Evolutionary conservation across 2,888 invertebrate genomes (phyloP), one percentile per base, ranked within the genome.

Genomic region (Andrena fulva): DNA sequence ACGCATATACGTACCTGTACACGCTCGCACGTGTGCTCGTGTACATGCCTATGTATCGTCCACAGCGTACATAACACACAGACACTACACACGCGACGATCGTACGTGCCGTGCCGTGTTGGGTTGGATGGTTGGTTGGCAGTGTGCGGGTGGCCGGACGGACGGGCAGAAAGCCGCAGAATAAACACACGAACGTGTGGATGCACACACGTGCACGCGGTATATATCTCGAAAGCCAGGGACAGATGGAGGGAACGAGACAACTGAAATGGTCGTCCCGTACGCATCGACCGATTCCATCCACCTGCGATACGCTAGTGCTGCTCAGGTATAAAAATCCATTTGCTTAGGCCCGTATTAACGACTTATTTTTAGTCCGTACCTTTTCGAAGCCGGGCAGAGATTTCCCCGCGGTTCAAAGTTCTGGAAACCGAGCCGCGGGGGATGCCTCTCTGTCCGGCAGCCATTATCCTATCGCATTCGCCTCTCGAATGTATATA

Each of bases 111-210:
- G 80, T 78, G 85, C 78, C 77, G 54, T 77, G 75, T 74, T 66
- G 42, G 42, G 42, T 42, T 42, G 42, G 42, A 42, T 42, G 74
- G 76, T 76, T 67, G 78, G 82, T 80, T 87, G 80, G 72, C 77
- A 80, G 85, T 85, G 87, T 83, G 87, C 85, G 87, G 87, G 87
- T 87, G 87, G 84, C 78, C 84, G 85, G 69, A 68, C 85, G 74
- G 67, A 80, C 64, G 66, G 74, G 69, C 77, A 60, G 80, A 79
- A 77, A 80, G 78, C 76, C 72, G 72, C 76, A 80, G 82, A 73
- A 62, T 63, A 82, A 70, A 73, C 74, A 73, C 85, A 68, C 52
- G 60, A 50, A 56, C 68, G 42, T 35, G 27, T 59, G 52, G 63
- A 60, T n/a, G 64, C 33, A 64, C n/a, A 64, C 27, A 31, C 12